These are phyloP conservation scores for Hirtodrosophila alboralis DNA, from an alignment of 2,888 invertebrate species.

Conservation along the genomic window DNA sequence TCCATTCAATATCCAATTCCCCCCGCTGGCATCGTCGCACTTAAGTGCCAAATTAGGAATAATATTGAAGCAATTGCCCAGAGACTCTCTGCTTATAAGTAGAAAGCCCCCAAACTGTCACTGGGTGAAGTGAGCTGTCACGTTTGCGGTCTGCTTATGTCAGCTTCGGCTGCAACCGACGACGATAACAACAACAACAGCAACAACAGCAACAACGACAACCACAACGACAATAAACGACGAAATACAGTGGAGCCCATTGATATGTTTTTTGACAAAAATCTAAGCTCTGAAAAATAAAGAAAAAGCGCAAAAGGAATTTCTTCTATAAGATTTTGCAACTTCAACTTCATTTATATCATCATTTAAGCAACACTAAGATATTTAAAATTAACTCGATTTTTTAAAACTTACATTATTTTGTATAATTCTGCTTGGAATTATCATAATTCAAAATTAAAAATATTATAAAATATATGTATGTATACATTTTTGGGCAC, in stretches of 20 bases:
- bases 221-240: background rate
- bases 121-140: slow-evolving; percentile 75
- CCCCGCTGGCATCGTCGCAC: slow-evolving; percentile 21
- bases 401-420: too few species aligned
- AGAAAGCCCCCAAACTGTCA: slow-evolving; percentile 71
- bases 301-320: too few species aligned
- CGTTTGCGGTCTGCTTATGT: slow-evolving; percentile 81
- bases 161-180: slow-evolving; percentile 74
- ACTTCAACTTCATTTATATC: too few species aligned
- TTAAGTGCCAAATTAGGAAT: slow-evolving; percentile 80
- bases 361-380: too few species aligned
- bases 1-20: background rate
- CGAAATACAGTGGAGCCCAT: background rate
- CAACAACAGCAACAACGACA: slow-evolving; percentile 5
- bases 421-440: too few species aligned
- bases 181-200: background rate
- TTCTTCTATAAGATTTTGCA: too few species aligned
- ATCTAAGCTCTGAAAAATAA: too few species aligned
- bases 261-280: too few species aligned
- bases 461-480: too few species aligned
- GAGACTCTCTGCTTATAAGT: slow-evolving; percentile 24
- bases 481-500: too few species aligned
- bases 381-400: too few species aligned
- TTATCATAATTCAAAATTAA: too few species aligned
- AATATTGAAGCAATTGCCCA: slow-evolving; percentile 75